phyloP scores from a whole-genome alignment of 2,888 invertebrate genomes.

The Penaeus monodon region DNA sequence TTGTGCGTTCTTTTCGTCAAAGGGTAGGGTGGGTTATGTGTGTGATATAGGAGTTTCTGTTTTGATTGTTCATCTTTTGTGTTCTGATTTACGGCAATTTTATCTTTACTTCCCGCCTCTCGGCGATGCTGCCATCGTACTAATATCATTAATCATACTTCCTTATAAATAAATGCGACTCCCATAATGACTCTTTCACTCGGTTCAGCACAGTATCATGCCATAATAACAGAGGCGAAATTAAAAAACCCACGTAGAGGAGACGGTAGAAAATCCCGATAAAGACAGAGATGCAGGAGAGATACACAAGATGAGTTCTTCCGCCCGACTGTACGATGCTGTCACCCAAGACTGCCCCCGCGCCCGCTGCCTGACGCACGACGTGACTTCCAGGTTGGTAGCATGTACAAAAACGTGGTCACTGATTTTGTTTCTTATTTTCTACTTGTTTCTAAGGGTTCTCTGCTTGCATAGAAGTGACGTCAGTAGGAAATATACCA shows the following conservation, averaged over 20 bases:
- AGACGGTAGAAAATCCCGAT: not conserved
- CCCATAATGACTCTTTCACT: not conserved
- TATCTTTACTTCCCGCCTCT: slow-evolving; percentile 11
- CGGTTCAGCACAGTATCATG: not conserved
- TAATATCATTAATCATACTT: slow-evolving; percentile 27
- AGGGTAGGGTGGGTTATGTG: no score
- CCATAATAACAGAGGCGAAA: not conserved
- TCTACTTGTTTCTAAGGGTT: no score
- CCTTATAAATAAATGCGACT: slow-evolving; percentile 7
- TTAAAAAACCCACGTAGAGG: not conserved
- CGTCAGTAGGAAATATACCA: no score
- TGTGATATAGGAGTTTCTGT: no score
- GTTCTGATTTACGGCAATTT: not conserved
- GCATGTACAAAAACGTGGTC: slow-evolving; percentile 15
- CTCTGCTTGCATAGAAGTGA: no score
- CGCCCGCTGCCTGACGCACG: slow-evolving; percentile 23
- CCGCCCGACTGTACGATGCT: slow-evolving; percentile 42
- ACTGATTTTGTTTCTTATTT: not conserved
- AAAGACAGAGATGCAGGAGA: not conserved
- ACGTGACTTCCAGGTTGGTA: slow-evolving; percentile 30
- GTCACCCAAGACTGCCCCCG: slow-evolving; percentile 11
- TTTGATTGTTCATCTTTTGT: no score
- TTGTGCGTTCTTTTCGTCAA: not conserved
- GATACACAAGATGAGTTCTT: slow-evolving; percentile 37
- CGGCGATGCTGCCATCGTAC: slow-evolving; percentile 28